Base-by-base conservation (phyloP, 2,797 vertebrate species). In the Malacoctenus gilli region DNA sequence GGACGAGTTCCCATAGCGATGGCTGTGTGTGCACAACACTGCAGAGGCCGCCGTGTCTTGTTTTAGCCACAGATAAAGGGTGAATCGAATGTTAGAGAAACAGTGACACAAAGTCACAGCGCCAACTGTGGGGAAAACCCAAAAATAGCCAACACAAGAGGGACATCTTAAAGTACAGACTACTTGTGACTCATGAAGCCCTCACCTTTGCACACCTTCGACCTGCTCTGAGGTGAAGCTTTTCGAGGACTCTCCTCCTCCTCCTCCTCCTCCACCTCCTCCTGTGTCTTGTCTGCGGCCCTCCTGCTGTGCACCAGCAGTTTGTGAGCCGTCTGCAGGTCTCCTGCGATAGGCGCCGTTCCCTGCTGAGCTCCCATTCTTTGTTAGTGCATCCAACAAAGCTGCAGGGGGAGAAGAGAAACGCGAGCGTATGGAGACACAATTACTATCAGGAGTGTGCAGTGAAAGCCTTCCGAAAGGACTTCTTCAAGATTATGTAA, bases 121-220 rank as follows among this genome's bases (percentile, higher is more conserved):
- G 12, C 9, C 34, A 36, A 40, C 3, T 31, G 25, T n/a, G 39
- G 10, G 4, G 23, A 21, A 40, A 18, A 8, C 49, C 21, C 21
- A 25, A 43, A 62, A 58, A 53, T 15, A 57, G 15, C 16, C 6
- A 2, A 13, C 11, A 25, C 25, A 71, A 38, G 19, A 18, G 18
- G n/a, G 28, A 40, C 19, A 47, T 8, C 35, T 21, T 16, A 47
- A 1, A 38, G n/a, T 1, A 10, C 5, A 15, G 12, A 16, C 32
- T 36, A 7, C 9, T 5, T 38, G n/a, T 31, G 6, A 57, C 44
- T 13, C 1, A 1, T 15, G 1, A 5, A 15, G 5, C 21, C 32
- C 80, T 88, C 90, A 98, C 96, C 94, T 97, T 79, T 93, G 92
- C 43, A 99, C 96, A 10, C 95, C 96, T 59, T 98, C 95, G 32